Conservation (phyloP, 2,888 invertebrate genomes). For the Phragmatobia fuliginosa region DNA sequence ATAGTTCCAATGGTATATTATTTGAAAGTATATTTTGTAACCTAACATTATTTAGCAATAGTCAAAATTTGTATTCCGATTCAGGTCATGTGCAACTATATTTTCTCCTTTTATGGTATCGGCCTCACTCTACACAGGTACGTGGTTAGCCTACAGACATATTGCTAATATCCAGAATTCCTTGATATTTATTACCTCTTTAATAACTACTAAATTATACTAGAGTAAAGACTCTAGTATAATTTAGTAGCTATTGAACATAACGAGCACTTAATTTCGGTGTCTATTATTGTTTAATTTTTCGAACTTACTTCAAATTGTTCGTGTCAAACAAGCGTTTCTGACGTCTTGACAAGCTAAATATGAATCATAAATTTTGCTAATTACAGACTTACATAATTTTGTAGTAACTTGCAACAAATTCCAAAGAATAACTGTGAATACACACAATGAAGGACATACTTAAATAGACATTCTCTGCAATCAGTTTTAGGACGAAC, state of each 20-base stretch:
- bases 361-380: not conserved
- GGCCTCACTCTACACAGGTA: slow-evolving; percentile 7
- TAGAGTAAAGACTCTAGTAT: not conserved
- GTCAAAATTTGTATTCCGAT: slow-evolving; percentile 2
- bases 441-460: not conserved
- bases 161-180: slow-evolving; percentile 13
- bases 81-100: slow-evolving; percentile 13
- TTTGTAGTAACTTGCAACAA: not conserved
- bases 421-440: not conserved
- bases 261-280: not conserved
- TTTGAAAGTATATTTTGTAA: slow-evolving; percentile 13
- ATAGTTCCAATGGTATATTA: slow-evolving; percentile 27
- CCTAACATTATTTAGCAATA: not conserved
- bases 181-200: not conserved
- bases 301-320: not conserved
- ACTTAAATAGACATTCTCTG: not conserved
- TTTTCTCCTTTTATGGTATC: slow-evolving; percentile 19
- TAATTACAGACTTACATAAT: not conserved
- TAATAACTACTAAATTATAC: no score
- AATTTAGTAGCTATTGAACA: not conserved
- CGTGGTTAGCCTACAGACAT: slow-evolving; percentile 34
- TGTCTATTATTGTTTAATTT: no score
- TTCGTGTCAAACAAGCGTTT: not conserved
- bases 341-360: not conserved
- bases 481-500: not conserved